Evolutionary conservation across 2,113 vertebrate species (phyloP), one percentile per base, ranked within the genome.

Genomic region (Zapornia atra): DNA sequence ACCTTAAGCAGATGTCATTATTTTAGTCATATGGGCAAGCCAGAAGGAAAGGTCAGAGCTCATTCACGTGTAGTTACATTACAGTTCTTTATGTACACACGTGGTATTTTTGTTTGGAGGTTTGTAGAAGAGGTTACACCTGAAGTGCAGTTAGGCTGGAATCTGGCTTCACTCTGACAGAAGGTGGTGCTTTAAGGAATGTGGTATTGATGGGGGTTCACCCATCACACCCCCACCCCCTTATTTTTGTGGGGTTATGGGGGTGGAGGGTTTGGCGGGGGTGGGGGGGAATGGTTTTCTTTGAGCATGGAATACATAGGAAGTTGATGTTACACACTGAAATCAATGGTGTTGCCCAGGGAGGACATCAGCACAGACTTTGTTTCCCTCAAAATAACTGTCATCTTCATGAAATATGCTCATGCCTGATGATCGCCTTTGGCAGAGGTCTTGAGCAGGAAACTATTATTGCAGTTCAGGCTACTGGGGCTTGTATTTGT

Each of bases 1-100:
- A 94, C 96, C 91, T 94, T 91, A 93, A 94, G 78, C 91, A 95
- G 88, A 92, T 97, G 88, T 69, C 77, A 38, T 81, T 90, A 42
- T 88, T 94, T 92, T 61, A 86, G 69, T 92, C 81, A 68, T 93
- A 84, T 79, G 94, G 94, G 63, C 60, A 88, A 75, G 48, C 76
- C 82, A 94, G 86, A 92, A 96, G 86, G 81, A 79, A 73, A 94
- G 81, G 83, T 95, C 86, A 79, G 50, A 66, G 61, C 33, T 94
- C 46, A 14, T 76, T 85, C 28, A 21, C 72, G 15, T n/a, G 21
- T 56, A 21, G 29, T 79, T 91, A 40, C 3, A 28, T 59, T 36
- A 15, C 7, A 42, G 15, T 63, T 66, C 33, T 53, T 40, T 78
- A 33, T 38, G 5, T 70, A 28, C 25, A 20, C 11, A 31, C 60